These are phyloP conservation scores for Vidua chalybeata DNA, from an alignment of 2,113 vertebrate species.

Conservation along the genomic window DNA sequence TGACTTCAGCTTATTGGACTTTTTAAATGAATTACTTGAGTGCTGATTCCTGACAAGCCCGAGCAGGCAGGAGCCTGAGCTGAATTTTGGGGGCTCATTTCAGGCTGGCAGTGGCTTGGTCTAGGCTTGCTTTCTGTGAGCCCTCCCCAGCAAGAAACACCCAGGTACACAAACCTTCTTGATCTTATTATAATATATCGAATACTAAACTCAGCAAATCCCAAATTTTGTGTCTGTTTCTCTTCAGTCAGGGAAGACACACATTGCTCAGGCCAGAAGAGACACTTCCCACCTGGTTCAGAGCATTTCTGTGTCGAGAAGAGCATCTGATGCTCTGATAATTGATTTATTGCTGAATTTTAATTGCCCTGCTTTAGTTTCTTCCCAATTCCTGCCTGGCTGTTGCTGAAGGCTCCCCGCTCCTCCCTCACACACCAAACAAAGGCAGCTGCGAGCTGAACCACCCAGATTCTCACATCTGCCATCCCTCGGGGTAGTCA, in stretches of 20 bases:
- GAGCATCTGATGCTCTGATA: background rate
- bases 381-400: background rate
- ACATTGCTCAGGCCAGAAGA: rapidly evolving
- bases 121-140: background rate
- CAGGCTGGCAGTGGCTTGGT: background rate
- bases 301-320: background rate
- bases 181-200: background rate
- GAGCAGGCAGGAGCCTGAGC: background rate
- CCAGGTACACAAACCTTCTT: background rate
- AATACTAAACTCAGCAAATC: background rate
- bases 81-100: background rate
- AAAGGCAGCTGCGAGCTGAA: background rate
- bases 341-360: background rate
- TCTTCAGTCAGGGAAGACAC: background rate
- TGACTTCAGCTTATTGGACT: constrained; percentile 35
- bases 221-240: background rate
- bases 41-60: background rate
- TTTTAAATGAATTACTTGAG: constrained; percentile 6
- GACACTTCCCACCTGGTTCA: background rate
- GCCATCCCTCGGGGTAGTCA: background rate
- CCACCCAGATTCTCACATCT: background rate
- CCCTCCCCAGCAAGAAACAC: background rate
- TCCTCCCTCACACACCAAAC: background rate
- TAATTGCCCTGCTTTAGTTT: background rate
- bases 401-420: background rate